Evolutionary conservation across 2,113 vertebrate genomes (phyloP).

Genomic region (Vidua macroura): DNA sequence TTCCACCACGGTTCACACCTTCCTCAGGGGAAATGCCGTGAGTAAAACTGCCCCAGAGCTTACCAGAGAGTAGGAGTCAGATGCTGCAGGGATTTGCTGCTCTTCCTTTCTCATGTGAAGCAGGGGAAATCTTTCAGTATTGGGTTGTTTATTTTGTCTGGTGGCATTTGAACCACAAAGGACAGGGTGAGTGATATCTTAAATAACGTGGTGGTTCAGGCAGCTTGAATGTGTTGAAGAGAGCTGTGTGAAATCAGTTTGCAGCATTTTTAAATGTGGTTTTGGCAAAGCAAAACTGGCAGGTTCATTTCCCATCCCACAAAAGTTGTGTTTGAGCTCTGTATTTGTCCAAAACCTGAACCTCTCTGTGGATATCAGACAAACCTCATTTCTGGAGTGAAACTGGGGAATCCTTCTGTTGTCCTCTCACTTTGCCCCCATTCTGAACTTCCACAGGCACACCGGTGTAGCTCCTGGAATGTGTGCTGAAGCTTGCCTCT

Average conservation of each 20-base stretch:
- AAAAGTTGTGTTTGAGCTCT: neutral
- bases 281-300: neutral
- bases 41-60: neutral
- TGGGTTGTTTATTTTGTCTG: neutral
- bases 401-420: neutral
- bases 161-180: neutral
- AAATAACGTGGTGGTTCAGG: neutral
- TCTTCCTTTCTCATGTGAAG: neutral
- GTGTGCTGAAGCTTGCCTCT: neutral
- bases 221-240: neutral
- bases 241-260: neutral
- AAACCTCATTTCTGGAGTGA: neutral
- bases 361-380: neutral
- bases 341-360: neutral
- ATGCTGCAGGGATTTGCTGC: neutral
- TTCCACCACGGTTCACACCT: neutral
- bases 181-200: neutral
- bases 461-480: rapidly evolving
- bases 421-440: rapidly evolving
- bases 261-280: neutral
- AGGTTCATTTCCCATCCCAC: neutral
- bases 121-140: neutral
- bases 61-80: neutral
- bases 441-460: neutral
- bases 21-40: neutral